Base-by-base conservation (phyloP, 2,888 invertebrate species). In the Lutraria lutraria region DNA sequence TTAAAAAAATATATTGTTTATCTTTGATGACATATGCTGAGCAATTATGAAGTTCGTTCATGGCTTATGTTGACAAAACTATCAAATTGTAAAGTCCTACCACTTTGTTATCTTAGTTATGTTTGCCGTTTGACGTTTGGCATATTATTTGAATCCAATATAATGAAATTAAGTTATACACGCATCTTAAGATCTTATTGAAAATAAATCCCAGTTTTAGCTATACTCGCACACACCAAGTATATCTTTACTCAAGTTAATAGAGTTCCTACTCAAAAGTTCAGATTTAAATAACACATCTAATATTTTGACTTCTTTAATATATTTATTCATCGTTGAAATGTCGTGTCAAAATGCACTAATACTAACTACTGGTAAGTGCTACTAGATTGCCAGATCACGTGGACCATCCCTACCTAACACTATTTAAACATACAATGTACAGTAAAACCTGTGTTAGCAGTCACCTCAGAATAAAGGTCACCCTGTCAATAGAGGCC, bases 101-200 rank as follows among this genome's bases (percentile, higher is more conserved):
- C 10, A 31, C 34, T 25, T 16, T 25, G 21, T 34, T 16, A 34
- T 43, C 8, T 16, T 21, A 34, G 6, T 16, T 31, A 34, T 15
- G 76, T 76, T 31, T 76, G 76, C 76, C 31, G 31, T 76, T 76
- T 16, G 16, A 19, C 16, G 31, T 76, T 31, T 76, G 76, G 15
- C 76, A 34, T 76, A 34, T 31, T 34, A 76, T 76, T 76, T 76
- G 29, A 76, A 76, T 31, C 25, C 19, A 76, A 76, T 76, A 76
- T 76, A 15, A 76, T 76, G 29, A 16, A 76, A 13, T 68, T 1
- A 25, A 25, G 25, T 10, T 25, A 25, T 25, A 68, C 63, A 21
- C 63, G n/a, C 25, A 68, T 68, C 25, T n/a, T 68, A n/a, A 25
- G 12, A 25, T 6, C 63, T 68, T 68, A 68, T 68, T 68, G 63